Evolutionary conservation across 2,113 vertebrate species (phyloP), one percentile per base, ranked within the genome.

Genomic region (Monopterus albus): DNA sequence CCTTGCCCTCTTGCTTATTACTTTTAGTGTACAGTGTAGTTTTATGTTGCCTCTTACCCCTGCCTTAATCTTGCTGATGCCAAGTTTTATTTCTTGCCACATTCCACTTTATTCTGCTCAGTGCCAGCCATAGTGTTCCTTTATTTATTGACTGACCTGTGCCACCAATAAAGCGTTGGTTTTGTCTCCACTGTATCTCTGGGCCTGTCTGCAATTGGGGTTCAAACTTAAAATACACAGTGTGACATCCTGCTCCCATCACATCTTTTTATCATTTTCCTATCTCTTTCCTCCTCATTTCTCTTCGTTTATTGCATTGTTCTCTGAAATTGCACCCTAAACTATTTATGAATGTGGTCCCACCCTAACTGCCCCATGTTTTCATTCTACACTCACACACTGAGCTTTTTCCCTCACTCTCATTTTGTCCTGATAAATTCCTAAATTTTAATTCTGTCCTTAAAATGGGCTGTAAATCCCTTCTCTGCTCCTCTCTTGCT

Each of bases 381-480:
- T 72, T 75, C 29, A 69, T 12, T 33, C 39, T 1, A 17, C 0
- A 8, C 45, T 25, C 49, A 40, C 50, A 51, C 63, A 21, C 14
- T 47, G 6, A 63, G 60, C 57, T 63, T 25, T 28, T 46, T 49
- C 40, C 21, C 2, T 1, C 18, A 12, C 42, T 43, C n/a, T 51
- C 4, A 33, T 40, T 43, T 65, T 63, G 31, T 43, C 26, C 52
- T 49, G 50, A 70, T 67, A 78, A 45, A 68, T 56, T 83, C 57
- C 13, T 14, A 68, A 3, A 62, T 78, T 82, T 85, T 79, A 83
- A 85, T 78, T 67, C 55, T 78, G 69, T 45, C 64, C 62, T 79
- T 86, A 65, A 80, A 79, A 82, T 72, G 60, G 47, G 35, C 68
- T 31, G 52, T 47, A 71, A 78, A 63, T 71, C 33, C 42, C 56